phyloP scores from a whole-genome alignment of 1,140 invertebrate species.

The Leucophenga varia region DNA sequence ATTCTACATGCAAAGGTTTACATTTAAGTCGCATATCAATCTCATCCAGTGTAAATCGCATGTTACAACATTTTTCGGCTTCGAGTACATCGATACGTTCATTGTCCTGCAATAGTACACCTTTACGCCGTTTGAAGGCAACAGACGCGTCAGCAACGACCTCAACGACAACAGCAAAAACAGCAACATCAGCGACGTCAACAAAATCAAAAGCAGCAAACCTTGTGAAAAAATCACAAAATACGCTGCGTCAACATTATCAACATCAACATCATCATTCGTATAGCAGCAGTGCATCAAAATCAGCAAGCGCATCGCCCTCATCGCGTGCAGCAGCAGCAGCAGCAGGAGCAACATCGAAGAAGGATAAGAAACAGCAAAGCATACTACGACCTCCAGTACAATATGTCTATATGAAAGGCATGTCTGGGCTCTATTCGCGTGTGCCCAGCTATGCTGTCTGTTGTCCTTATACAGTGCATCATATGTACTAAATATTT shows the following conservation, averaged over 20 bases:
- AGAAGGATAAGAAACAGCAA: conserved; percentile 53
- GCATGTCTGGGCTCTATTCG: conserved; percentile 52
- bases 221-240: conserved; percentile 45
- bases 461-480: conserved; percentile 48
- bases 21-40: conserved; percentile 49
- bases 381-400: conserved; percentile 52
- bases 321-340: not conserved
- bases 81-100: conserved; percentile 60
- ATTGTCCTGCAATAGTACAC: conserved; percentile 63
- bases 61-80: conserved; percentile 64
- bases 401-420: conserved; percentile 52
- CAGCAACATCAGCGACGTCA: not conserved
- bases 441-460: conserved; percentile 48
- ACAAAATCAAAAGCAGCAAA: conserved; percentile 24
- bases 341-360: conserved; percentile 5
- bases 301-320: conserved; percentile 5
- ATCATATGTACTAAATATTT: conserved; percentile 44
- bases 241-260: conserved; percentile 19
- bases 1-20: conserved; percentile 26
- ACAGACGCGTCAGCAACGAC: conserved; percentile 7
- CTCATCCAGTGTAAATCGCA: conserved; percentile 64
- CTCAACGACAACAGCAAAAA: conserved; percentile 5
- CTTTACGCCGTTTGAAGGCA: conserved; percentile 42
- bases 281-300: conserved; percentile 11
- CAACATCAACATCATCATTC: conserved; percentile 13